Evolutionary conservation across 35 echinoderm and acorn worm genomes (phyloP).

Genomic region (Heliocidaris tuberculata): DNA sequence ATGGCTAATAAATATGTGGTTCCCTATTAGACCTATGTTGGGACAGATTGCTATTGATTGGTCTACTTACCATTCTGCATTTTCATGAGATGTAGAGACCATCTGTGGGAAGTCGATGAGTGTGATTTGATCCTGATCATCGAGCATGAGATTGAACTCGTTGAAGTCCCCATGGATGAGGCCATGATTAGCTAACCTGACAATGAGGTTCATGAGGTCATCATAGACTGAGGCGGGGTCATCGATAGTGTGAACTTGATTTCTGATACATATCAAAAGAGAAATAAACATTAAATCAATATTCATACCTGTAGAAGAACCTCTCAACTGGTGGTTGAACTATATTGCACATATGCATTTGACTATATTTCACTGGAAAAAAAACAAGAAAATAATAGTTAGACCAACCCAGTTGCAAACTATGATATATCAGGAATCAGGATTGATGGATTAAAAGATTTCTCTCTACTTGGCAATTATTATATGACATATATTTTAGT

Average conservation of each 20-base stretch:
- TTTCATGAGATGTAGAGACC: conserved; percentile 92
- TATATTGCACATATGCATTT: too few relatives aligned
- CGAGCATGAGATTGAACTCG: conserved; percentile 92
- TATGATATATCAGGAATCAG: too few relatives aligned
- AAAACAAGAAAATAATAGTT: too few relatives aligned
- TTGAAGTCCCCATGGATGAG: conserved; percentile 98
- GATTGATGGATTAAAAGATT: too few relatives aligned
- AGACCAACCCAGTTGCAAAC: too few relatives aligned
- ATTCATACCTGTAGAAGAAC: background rate
- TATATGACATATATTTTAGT: too few relatives aligned
- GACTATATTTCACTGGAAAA: too few relatives aligned
- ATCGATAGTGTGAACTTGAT: conserved; percentile 76
- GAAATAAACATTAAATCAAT: background rate
- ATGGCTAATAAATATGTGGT: too few relatives aligned
- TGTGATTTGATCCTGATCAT: conserved; percentile 75
- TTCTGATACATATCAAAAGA: conserved; percentile 50
- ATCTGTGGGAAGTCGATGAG: conserved; percentile 99
- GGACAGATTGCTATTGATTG: too few relatives aligned
- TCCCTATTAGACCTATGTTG: too few relatives aligned
- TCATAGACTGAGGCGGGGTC: conserved; percentile 81
- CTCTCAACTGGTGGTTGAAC: background rate
- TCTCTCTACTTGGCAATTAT: too few relatives aligned
- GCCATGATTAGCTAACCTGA: conserved; percentile 84
- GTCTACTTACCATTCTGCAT: conserved; percentile 86
- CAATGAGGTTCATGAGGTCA: conserved; percentile 94